A percentile compares a stretch with the other conserved stretches of the same genome.
phyloP scores from a whole-genome alignment of 2,797 vertebrate genomes.

The Decapterus maruadsi region DNA sequence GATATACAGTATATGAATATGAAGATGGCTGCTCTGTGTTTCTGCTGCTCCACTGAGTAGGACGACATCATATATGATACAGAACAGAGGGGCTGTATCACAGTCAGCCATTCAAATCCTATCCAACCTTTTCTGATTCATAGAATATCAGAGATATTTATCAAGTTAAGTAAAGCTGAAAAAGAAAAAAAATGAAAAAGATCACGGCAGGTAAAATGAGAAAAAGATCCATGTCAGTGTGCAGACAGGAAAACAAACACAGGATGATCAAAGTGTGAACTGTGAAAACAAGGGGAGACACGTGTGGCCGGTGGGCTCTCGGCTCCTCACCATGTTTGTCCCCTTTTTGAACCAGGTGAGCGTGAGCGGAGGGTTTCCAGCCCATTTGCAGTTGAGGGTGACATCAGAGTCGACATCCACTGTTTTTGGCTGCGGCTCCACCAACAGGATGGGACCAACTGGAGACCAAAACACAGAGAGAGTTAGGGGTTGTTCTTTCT shows the following conservation, averaged over 20 bases:
- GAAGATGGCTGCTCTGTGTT: not conserved
- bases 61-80: not conserved
- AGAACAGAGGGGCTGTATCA: not conserved
- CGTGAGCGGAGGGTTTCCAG: constrained; percentile 94
- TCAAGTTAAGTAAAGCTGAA: not conserved
- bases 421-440: constrained; percentile 93
- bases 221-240: not conserved
- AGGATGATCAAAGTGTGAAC: not conserved
- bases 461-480: constrained; percentile 34
- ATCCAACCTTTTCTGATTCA: not conserved
- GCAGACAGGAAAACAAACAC: constrained; percentile 20
- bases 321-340: constrained; percentile 92
- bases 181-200: not conserved
- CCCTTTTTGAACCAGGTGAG: constrained; percentile 98
- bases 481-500: constrained; percentile 23
- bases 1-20: too few species aligned
- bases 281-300: constrained; percentile 10
- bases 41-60: not conserved
- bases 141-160: not conserved
- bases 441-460: constrained; percentile 94
- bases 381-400: constrained; percentile 95
- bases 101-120: not conserved
- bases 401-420: constrained; percentile 94
- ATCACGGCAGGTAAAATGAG: not conserved
- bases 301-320: constrained; percentile 15